Evolutionary conservation across 2,888 invertebrate genomes (phyloP).

Genomic region (Trimorus sp.): DNA sequence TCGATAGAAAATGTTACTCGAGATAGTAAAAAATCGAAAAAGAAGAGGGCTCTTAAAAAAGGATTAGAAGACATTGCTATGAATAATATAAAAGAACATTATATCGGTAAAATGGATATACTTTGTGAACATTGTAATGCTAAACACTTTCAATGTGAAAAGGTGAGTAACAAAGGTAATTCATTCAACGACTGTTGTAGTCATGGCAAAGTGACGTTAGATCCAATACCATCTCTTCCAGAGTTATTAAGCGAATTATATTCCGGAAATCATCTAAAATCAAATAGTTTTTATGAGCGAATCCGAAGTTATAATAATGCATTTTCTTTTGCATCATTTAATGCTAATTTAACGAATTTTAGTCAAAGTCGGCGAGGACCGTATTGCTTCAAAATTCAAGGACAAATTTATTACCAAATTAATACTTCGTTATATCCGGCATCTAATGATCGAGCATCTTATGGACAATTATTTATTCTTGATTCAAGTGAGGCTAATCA

Average conservation of each 20-base stretch:
- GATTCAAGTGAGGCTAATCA: conserved; percentile 53
- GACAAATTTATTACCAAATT: conserved; percentile 19
- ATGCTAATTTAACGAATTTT: conserved; percentile 50
- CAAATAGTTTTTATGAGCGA: conserved; percentile 34
- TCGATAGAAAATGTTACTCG: no score
- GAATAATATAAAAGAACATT: background rate
- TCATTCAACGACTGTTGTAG: conserved; percentile 2
- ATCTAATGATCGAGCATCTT: conserved; percentile 13
- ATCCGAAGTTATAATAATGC: conserved; percentile 49
- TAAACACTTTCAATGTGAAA: conserved; percentile 2
- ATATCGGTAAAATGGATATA: conserved; percentile 5
- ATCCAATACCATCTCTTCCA: conserved; percentile 32
- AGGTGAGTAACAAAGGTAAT: background rate
- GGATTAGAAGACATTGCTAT: background rate
- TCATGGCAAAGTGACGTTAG: conserved; percentile 14
- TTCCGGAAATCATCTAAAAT: conserved; percentile 32
- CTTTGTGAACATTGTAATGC: conserved; percentile 6
- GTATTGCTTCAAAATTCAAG: conserved; percentile 23
- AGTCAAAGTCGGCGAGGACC: conserved; percentile 20
- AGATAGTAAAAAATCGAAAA: background rate
- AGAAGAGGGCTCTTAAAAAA: background rate
- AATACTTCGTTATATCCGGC: conserved; percentile 41
- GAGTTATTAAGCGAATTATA: conserved; percentile 23
- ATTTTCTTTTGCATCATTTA: conserved; percentile 44
- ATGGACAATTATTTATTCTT: conserved; percentile 60